Conservation (phyloP, 2,888 invertebrate genomes). For the Acanthopleura granulata region DNA sequence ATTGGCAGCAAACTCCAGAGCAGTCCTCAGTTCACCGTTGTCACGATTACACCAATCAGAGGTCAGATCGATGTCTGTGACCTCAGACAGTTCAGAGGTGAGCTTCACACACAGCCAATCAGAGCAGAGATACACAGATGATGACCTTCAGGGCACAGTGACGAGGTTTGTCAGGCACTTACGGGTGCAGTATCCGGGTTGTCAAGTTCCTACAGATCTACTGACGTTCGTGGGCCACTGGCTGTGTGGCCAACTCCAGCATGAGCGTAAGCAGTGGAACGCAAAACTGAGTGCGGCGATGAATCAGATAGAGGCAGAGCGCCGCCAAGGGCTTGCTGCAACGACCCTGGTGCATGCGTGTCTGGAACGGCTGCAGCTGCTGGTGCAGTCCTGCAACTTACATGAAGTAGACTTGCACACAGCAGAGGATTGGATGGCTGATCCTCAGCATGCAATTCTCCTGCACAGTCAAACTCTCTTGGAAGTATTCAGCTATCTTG, state of each 20-base stretch:
- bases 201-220: conserved; percentile 9
- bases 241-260: conserved; percentile 54
- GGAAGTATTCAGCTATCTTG: conserved; percentile 43
- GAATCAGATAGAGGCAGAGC: conserved; percentile 56
- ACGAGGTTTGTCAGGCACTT: conserved; percentile 43
- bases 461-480: conserved; percentile 49
- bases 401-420: conserved; percentile 30
- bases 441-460: conserved; percentile 37
- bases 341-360: conserved; percentile 40
- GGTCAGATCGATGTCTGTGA: too few species aligned
- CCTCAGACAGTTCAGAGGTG: too few species aligned
- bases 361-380: conserved; percentile 38
- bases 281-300: conserved; percentile 55
- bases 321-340: conserved; percentile 46
- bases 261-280: conserved; percentile 59
- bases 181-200: neutral
- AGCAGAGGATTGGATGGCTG: conserved; percentile 28
- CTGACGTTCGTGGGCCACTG: conserved; percentile 44
- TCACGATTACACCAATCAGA: too few species aligned
- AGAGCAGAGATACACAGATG: conserved; percentile 35
- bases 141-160: conserved; percentile 50
- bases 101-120: too few species aligned
- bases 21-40: too few species aligned
- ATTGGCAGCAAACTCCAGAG: too few species aligned
- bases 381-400: conserved; percentile 43